Evolutionary conservation across 2,797 vertebrate species (phyloP).

Genomic region (Typhlichthys eigenmanni): DNA sequence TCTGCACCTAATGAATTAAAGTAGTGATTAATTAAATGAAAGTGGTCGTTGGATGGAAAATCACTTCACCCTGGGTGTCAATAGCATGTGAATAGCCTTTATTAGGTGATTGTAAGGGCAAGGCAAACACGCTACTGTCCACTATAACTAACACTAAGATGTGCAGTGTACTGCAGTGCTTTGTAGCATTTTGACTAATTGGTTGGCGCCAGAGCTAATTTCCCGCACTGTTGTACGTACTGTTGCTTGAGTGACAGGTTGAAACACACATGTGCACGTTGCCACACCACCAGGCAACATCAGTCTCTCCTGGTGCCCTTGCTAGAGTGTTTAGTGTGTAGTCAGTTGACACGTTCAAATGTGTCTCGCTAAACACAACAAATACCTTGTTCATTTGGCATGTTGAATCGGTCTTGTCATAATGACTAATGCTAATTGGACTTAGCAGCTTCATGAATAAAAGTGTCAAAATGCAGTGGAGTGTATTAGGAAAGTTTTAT

Average conservation of each 20-base stretch:
- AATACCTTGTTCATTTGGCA: conserved; percentile 48
- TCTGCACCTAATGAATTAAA: conserved; percentile 58
- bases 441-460: conserved; percentile 64
- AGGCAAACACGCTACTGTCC: conserved; percentile 39
- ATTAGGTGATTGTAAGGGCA: conserved; percentile 37
- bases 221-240: conserved; percentile 43
- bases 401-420: conserved; percentile 49
- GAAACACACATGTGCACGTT: conserved; percentile 38
- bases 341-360: conserved; percentile 60
- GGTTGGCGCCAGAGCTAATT: conserved; percentile 58
- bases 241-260: conserved; percentile 58
- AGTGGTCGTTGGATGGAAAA: conserved; percentile 40
- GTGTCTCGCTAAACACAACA: conserved; percentile 55
- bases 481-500: too few relatives aligned
- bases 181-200: conserved; percentile 40
- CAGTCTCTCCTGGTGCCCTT: conserved; percentile 35
- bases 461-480: conserved; percentile 57
- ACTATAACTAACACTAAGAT: conserved; percentile 18
- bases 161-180: neutral
- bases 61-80: conserved; percentile 51
- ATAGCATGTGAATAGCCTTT: conserved; percentile 52
- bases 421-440: conserved; percentile 65
- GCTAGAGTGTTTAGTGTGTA: conserved; percentile 44
- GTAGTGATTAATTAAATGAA: conserved; percentile 58
- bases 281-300: conserved; percentile 35